A percentile compares a stretch with the other conserved stretches of the same genome.
phyloP scores from a whole-genome alignment of 2,113 vertebrate genomes.

The Theristicus caerulescens region DNA sequence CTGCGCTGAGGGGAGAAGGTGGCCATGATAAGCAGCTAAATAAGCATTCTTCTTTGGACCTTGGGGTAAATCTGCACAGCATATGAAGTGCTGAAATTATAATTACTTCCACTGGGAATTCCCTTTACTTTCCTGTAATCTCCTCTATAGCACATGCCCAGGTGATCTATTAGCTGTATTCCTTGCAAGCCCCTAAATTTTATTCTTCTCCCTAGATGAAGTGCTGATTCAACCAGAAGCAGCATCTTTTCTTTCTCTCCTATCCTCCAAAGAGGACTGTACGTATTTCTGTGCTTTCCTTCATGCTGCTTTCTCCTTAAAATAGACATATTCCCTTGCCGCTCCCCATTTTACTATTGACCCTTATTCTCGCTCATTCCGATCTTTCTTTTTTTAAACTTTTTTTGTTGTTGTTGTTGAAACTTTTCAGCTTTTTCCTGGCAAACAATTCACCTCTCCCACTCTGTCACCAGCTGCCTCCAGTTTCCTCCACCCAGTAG shows the following conservation, averaged over 20 bases:
- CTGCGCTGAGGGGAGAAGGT: not conserved
- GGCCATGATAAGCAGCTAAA: not conserved
- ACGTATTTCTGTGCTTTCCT: not conserved
- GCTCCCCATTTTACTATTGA: not conserved
- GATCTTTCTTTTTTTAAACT: not conserved
- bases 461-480: not conserved
- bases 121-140: not conserved
- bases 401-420: not conserved
- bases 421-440: not conserved
- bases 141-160: not conserved
- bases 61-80: not conserved
- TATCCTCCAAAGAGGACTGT: not conserved
- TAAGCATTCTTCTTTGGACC: not conserved
- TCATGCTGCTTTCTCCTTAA: not conserved
- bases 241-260: not conserved
- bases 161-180: conserved; percentile 10
- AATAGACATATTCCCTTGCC: not conserved
- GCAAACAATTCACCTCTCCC: not conserved
- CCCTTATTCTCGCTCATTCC: not conserved
- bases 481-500: conserved; percentile 22
- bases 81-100: not conserved
- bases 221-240: not conserved
- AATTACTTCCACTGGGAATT: conserved; percentile 41
- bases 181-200: not conserved
- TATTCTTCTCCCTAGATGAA: not conserved